Conservation (phyloP, 2,797 vertebrate species). For the Sebastes trivittatus region DNA sequence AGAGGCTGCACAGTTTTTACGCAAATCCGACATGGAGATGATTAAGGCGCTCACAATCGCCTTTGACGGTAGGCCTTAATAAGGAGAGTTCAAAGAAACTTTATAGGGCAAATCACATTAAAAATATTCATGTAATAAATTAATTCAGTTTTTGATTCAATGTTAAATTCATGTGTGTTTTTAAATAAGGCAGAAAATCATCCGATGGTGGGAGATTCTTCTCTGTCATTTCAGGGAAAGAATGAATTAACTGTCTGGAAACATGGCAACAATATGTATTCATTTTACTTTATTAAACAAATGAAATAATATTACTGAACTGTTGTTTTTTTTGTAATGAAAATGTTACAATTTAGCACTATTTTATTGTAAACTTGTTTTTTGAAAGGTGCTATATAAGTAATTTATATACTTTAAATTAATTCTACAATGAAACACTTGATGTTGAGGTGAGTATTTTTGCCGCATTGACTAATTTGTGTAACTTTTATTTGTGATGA, state of each 20-base stretch:
- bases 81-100: background rate
- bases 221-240: background rate
- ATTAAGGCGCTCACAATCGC: conserved; percentile 83
- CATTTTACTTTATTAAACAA: background rate
- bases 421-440: background rate
- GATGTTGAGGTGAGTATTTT: background rate
- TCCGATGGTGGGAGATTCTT: background rate
- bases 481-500: background rate
- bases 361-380: background rate
- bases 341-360: background rate
- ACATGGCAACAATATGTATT: background rate
- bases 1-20: conserved; percentile 89
- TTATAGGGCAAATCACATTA: background rate
- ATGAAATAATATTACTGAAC: fast-evolving
- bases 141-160: background rate
- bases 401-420: background rate
- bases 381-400: background rate
- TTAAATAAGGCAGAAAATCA: background rate
- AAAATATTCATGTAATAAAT: background rate
- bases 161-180: background rate
- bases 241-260: background rate
- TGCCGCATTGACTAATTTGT: background rate
- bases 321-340: background rate
- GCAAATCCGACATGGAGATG: conserved; percentile 88
- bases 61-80: conserved; percentile 85